A percentile compares a stretch with the other conserved stretches of the same genome.
phyloP scores from a whole-genome alignment of 1,140 invertebrate species.

The Myzus persicae region DNA sequence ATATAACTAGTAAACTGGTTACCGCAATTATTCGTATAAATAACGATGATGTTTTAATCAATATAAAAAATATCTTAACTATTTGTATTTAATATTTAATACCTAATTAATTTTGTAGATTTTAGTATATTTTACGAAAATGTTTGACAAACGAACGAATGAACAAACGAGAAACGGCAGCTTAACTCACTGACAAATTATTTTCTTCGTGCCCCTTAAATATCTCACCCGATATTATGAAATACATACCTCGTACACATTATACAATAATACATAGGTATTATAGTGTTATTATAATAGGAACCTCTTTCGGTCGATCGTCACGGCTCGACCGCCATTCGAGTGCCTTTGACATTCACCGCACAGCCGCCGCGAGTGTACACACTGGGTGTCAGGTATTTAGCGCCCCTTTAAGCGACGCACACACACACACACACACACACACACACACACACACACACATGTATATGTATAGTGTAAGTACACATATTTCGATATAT shows the following conservation, averaged over 20 bases:
- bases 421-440: background rate
- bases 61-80: too few species aligned
- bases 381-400: background rate
- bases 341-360: constrained; percentile 22
- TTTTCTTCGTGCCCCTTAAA: background rate
- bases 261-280: background rate
- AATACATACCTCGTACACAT: background rate
- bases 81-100: background rate
- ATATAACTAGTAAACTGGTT: background rate
- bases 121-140: too few species aligned
- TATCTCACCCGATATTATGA: background rate
- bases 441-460: background rate
- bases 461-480: background rate
- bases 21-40: background rate
- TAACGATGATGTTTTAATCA: background rate
- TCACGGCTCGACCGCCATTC: background rate
- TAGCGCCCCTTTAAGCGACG: background rate
- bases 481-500: background rate
- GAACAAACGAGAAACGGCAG: background rate
- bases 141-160: background rate
- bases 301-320: background rate
- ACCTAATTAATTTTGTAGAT: too few species aligned
- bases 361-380: background rate
- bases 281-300: constrained; percentile 18
- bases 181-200: background rate